These are phyloP conservation scores for Eidolon dupreanum DNA, from an alignment of 2,797 vertebrate species.

Conservation along the genomic window DNA sequence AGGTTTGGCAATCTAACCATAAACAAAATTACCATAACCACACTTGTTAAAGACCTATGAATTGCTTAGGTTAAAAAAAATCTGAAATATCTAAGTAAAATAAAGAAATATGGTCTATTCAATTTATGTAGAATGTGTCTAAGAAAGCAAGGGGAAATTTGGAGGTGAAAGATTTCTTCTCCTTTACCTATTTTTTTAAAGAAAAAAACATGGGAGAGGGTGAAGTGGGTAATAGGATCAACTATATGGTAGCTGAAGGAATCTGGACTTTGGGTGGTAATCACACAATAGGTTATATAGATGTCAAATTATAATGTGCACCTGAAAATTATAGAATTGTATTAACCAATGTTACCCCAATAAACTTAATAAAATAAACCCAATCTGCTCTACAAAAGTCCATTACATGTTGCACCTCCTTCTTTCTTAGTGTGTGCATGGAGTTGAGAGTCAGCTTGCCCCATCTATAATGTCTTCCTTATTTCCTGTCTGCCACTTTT, in stretches of 20 bases:
- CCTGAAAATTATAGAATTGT: too few relatives aligned
- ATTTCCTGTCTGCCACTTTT: background rate
- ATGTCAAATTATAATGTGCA: too few relatives aligned
- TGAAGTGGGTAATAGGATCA: too few relatives aligned
- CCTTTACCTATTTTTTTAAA: background rate
- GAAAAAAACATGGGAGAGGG: too few relatives aligned
- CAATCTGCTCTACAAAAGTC: background rate
- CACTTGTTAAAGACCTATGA: background rate
- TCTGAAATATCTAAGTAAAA: background rate
- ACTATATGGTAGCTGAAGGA: too few relatives aligned
- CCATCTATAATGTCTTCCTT: background rate
- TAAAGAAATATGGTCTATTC: conserved; percentile 30
- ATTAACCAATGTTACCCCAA: too few relatives aligned
- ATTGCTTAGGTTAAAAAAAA: background rate
- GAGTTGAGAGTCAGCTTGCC: background rate
- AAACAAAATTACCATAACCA: background rate
- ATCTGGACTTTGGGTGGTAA: too few relatives aligned
- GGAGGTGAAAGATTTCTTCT: conserved; percentile 12
- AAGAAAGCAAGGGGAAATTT: conserved; percentile 41
- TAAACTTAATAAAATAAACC: background rate
- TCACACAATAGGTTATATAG: too few relatives aligned
- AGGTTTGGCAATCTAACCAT: background rate
- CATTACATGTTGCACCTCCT: background rate
- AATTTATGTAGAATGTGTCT: background rate
- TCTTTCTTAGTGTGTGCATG: background rate